Conservation (phyloP, 2,797 vertebrate genomes). For the Apogon talboti region DNA sequence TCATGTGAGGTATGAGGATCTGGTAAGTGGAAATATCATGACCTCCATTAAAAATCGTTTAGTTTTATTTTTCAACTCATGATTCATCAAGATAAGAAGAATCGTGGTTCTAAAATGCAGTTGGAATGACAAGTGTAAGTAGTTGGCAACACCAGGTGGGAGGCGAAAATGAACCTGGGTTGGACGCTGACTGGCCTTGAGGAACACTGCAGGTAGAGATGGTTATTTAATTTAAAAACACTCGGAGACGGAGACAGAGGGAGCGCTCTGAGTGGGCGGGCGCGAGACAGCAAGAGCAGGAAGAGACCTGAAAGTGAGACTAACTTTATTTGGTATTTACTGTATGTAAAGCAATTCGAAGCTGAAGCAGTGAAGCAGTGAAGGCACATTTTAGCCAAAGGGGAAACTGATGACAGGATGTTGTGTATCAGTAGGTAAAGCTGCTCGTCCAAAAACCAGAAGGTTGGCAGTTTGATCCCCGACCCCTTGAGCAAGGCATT, state of each 20-base stretch:
- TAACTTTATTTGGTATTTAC: conserved; percentile 33
- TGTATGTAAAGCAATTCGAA: conserved; percentile 7
- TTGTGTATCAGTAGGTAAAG: too few relatives aligned
- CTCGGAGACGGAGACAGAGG: background rate
- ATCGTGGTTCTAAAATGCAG: too few relatives aligned
- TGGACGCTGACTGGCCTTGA: background rate
- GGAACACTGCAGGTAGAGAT: background rate
- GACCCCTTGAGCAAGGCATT: too few relatives aligned
- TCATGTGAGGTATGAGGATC: conserved; percentile 16
- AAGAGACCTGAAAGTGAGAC: conserved; percentile 37
- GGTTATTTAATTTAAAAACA: background rate
- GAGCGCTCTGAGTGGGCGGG: conserved; percentile 16
- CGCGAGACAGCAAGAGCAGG: background rate
- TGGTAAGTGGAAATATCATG: background rate
- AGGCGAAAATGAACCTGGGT: background rate
- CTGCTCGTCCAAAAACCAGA: too few relatives aligned
- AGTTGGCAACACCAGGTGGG: too few relatives aligned
- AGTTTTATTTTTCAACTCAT: conserved; percentile 19
- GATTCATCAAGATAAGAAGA: too few relatives aligned
- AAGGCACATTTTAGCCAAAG: background rate
- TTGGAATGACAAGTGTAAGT: too few relatives aligned
- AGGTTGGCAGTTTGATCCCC: too few relatives aligned
- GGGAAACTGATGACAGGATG: background rate
- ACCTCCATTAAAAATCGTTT: too few relatives aligned
- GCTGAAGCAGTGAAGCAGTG: background rate